phyloP scores from a whole-genome alignment of 1,140 invertebrate species.

The Oedothorax gibbosus region DNA sequence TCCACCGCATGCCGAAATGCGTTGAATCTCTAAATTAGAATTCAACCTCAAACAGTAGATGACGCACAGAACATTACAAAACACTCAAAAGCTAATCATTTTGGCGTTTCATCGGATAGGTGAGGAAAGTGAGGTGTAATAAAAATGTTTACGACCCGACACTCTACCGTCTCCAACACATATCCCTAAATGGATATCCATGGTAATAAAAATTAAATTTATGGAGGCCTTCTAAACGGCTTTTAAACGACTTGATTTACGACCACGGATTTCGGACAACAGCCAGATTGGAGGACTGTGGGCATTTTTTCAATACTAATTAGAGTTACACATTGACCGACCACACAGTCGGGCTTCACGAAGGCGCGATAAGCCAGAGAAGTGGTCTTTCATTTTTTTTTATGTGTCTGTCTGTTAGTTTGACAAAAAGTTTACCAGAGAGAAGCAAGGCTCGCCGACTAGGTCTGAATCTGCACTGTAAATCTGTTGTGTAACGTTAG shows the following conservation, averaged over 20 bases:
- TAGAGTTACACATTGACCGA: constrained; percentile 42
- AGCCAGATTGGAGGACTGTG: neutral
- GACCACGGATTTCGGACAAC: constrained; percentile 2
- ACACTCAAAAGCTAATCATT: constrained; percentile 52
- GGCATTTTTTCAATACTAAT: constrained; percentile 54
- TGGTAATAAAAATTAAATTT: constrained; percentile 55
- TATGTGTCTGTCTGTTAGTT: neutral
- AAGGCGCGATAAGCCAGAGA: constrained; percentile 6
- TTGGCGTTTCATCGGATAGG: constrained; percentile 37
- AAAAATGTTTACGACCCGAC: constrained; percentile 47
- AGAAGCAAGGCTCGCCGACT: no score
- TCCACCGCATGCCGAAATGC: no score
- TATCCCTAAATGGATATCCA: constrained; percentile 35
- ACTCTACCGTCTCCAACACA: constrained; percentile 27
- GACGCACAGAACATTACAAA: constrained; percentile 23
- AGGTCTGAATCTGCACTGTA: no score
- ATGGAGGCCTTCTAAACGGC: constrained; percentile 38
- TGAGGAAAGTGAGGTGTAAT: constrained; percentile 46
- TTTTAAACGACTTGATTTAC: constrained; percentile 58
- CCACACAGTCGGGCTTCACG: constrained; percentile 40
- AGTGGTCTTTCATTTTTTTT: neutral
- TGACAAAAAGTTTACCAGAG: no score
- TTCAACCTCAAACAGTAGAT: neutral
- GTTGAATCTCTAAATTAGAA: constrained; percentile 1
- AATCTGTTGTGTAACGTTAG: no score